phyloP scores from a whole-genome alignment of 2,888 invertebrate genomes.

The Minunthozetes semirufus region DNA sequence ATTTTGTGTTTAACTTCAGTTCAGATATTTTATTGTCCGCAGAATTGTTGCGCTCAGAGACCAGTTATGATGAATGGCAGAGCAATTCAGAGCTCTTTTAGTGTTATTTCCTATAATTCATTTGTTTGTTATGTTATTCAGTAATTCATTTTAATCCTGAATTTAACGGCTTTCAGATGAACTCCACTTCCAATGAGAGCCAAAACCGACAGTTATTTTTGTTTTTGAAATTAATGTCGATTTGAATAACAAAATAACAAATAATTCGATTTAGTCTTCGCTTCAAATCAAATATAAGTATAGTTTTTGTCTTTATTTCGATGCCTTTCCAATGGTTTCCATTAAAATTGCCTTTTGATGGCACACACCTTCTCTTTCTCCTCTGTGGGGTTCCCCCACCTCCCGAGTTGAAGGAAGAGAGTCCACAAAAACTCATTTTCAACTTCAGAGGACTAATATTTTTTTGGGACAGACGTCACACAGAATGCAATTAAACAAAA shows the following conservation, averaged over 20 bases:
- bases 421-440: too few relatives aligned
- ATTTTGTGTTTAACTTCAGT: not conserved
- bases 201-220: not conserved
- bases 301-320: too few relatives aligned
- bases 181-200: not conserved
- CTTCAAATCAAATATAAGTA: too few relatives aligned
- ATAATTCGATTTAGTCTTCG: too few relatives aligned
- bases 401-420: too few relatives aligned
- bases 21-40: not conserved
- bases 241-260: not conserved
- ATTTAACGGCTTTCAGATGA: constrained; percentile 7
- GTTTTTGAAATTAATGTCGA: not conserved
- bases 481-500: too few relatives aligned
- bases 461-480: too few relatives aligned
- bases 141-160: not conserved
- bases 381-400: too few relatives aligned
- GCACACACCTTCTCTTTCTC: too few relatives aligned
- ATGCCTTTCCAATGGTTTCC: too few relatives aligned
- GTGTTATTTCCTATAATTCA: not conserved
- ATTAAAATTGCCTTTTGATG: too few relatives aligned
- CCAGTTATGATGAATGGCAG: not conserved
- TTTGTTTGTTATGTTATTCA: not conserved
- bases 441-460: too few relatives aligned
- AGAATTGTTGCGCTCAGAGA: not conserved
- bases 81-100: not conserved